A percentile compares a stretch with the other conserved stretches of the same genome.
Evolutionary conservation across 2,888 invertebrate species (phyloP).

Genomic region (Odontomyia ornata): DNA sequence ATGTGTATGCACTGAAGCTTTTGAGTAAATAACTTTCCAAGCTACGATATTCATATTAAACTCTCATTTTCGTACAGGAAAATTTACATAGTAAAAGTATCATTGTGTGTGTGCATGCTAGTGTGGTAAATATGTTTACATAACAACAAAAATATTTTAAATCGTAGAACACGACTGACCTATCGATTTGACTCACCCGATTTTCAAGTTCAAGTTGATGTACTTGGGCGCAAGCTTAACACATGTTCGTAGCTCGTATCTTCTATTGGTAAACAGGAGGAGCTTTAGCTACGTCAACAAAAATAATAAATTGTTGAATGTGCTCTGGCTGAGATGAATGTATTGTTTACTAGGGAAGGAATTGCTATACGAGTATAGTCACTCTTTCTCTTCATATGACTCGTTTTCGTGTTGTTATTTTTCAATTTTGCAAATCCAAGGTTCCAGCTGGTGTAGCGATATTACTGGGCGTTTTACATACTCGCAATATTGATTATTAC

Average conservation of each 20-base stretch:
- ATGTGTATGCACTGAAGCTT: constrained; percentile 3
- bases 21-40: not conserved
- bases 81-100: no score
- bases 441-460: not conserved
- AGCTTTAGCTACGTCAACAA: constrained; percentile 43
- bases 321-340: not conserved
- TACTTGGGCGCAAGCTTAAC: constrained; percentile 58
- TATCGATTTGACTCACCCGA: constrained; percentile 52
- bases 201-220: constrained; percentile 64
- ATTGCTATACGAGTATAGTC: not conserved
- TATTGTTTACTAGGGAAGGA: not conserved
- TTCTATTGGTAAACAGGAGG: constrained; percentile 24
- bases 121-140: not conserved
- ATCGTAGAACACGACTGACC: constrained; percentile 17
- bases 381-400: not conserved
- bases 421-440: constrained; percentile 6
- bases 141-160: constrained; percentile 20
- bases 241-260: constrained; percentile 22
- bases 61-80: not conserved
- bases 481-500: no score
- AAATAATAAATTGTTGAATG: constrained; percentile 35
- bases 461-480: constrained; percentile 12
- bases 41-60: not conserved
- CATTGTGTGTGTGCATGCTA: not conserved
- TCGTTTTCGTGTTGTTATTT: constrained; percentile 12